These are phyloP conservation scores for Pristis pectinata DNA, from an alignment of 2,797 vertebrate species.

Conservation along the genomic window DNA sequence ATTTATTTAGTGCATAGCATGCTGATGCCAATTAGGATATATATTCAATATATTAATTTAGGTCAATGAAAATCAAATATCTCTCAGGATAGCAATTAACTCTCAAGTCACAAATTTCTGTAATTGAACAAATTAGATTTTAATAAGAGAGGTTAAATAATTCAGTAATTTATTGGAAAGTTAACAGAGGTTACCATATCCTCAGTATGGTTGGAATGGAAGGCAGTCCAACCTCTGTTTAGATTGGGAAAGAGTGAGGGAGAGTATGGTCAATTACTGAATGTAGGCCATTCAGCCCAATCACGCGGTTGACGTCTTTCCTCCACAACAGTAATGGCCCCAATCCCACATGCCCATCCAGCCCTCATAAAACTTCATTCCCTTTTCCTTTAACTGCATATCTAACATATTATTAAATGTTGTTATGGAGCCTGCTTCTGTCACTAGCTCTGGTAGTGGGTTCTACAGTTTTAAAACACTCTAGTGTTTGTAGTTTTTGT, in stretches of 20 bases:
- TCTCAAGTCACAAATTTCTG: not conserved
- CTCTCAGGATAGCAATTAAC: not conserved
- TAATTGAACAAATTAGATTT: conserved; percentile 14
- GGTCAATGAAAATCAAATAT: not conserved
- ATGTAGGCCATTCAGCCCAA: not conserved
- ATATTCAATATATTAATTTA: conserved; percentile 15
- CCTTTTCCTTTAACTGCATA: not conserved
- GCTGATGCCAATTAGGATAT: not conserved
- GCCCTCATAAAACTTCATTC: not conserved
- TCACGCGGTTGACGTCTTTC: not conserved
- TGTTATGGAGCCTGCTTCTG: not conserved
- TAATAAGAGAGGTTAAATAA: conserved; percentile 18
- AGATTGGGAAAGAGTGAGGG: not conserved
- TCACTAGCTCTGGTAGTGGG: not conserved
- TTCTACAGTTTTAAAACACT: not conserved
- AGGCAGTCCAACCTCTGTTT: not conserved
- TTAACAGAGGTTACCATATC: not conserved
- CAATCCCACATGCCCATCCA: not conserved
- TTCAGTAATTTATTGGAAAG: not conserved
- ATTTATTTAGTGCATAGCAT: conserved; percentile 9
- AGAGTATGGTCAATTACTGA: not conserved
- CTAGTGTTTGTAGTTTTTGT: not conserved
- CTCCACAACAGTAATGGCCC: not conserved
- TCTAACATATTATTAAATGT: not conserved
- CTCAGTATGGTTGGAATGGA: not conserved